Conservation (phyloP, 2,888 invertebrate genomes). For the Xylocampa areola region DNA sequence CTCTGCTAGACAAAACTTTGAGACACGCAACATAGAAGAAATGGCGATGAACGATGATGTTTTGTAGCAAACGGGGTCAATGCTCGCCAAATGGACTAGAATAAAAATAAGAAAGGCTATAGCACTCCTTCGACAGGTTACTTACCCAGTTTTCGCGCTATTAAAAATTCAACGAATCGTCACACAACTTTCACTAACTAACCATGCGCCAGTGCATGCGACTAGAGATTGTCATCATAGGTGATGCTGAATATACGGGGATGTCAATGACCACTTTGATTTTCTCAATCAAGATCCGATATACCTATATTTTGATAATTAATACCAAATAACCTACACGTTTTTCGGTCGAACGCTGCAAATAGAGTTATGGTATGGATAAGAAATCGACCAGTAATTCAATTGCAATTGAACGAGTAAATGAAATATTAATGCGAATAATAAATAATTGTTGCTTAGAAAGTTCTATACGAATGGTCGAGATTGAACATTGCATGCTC, state of each 20-base stretch:
- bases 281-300: slow-evolving; percentile 22
- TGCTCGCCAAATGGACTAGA: slow-evolving; percentile 81
- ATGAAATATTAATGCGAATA: slow-evolving; percentile 89
- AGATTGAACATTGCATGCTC: slow-evolving; percentile 88
- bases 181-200: slow-evolving; percentile 88
- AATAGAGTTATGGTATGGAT: slow-evolving; percentile 48
- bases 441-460: slow-evolving; percentile 89
- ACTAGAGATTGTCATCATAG: slow-evolving; percentile 64
- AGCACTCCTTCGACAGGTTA: slow-evolving; percentile 81
- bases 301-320: slow-evolving; percentile 13
- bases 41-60: slow-evolving; percentile 58
- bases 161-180: slow-evolving; percentile 87
- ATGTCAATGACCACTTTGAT: slow-evolving; percentile 28
- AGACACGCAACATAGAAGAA: slow-evolving; percentile 59
- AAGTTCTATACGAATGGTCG: slow-evolving; percentile 84
- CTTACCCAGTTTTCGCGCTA: slow-evolving; percentile 85
- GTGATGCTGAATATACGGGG: slow-evolving; percentile 47
- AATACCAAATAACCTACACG: slow-evolving; percentile 1
- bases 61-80: slow-evolving; percentile 74
- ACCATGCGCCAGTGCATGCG: slow-evolving; percentile 68
- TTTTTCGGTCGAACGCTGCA: slow-evolving; percentile 18
- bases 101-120: slow-evolving; percentile 85
- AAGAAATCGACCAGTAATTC: slow-evolving; percentile 64
- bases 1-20: slow-evolving; percentile 34
- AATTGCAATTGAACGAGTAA: slow-evolving; percentile 77